phyloP scores from a whole-genome alignment of 2,113 vertebrate species.

The Laticauda colubrina region DNA sequence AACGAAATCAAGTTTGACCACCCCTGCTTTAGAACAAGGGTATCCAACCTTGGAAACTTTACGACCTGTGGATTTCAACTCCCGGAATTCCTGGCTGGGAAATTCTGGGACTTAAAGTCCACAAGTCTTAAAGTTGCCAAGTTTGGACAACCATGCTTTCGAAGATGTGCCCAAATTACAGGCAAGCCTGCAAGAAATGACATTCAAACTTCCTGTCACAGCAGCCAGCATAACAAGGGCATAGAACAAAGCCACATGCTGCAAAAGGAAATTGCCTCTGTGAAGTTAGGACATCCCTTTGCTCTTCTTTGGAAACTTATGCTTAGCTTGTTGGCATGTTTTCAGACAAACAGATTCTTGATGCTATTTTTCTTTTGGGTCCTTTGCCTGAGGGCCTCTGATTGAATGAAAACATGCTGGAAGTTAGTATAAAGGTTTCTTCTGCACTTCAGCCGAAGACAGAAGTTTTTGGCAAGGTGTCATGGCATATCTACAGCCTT shows the following conservation, averaged over 20 bases:
- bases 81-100: background rate
- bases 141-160: background rate
- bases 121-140: background rate
- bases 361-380: conserved; percentile 35
- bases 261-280: conserved; percentile 44
- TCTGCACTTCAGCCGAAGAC: accelerated
- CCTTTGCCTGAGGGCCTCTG: conserved; percentile 46
- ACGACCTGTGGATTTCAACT: background rate
- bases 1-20: too few relatives aligned
- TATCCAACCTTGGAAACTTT: background rate
- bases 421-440: accelerated
- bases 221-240: conserved; percentile 39
- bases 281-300: conserved; percentile 28
- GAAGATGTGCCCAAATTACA: background rate
- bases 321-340: conserved; percentile 32
- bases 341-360: conserved; percentile 60
- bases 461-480: background rate
- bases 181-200: background rate
- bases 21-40: too few relatives aligned
- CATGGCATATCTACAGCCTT: background rate
- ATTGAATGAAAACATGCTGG: conserved; percentile 36
- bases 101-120: background rate
- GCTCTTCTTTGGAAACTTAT: conserved; percentile 32
- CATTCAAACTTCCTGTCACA: background rate
- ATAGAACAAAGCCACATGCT: background rate